Conservation (phyloP, 23 tunicate species). For the Styela plicata region DNA sequence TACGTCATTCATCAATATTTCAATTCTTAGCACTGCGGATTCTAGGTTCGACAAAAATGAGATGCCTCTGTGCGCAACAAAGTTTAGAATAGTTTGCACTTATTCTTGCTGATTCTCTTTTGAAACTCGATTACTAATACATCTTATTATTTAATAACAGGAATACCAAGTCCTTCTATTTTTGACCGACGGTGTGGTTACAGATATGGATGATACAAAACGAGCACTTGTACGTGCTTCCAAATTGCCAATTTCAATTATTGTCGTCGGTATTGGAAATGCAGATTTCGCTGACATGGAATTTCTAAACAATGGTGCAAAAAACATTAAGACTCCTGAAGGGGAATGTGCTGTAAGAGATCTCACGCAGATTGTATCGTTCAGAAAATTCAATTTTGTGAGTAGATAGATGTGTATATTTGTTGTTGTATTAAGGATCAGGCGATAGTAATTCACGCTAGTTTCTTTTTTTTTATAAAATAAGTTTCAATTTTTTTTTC, state of each 20-base stretch:
- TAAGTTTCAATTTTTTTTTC: no score
- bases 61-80: no score
- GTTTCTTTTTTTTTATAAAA: no score
- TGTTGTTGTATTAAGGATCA: no score
- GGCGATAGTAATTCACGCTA: no score
- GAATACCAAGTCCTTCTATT: conserved; percentile 64
- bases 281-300: conserved; percentile 25
- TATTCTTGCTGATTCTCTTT: neutral
- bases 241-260: conserved; percentile 71
- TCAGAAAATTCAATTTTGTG: conserved; percentile 18
- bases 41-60: no score
- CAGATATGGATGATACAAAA: conserved; percentile 60
- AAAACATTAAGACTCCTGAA: neutral
- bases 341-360: conserved; percentile 12
- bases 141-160: conserved; percentile 24
- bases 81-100: no score
- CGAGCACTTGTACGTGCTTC: conserved; percentile 67
- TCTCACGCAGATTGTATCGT: neutral
- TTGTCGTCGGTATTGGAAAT: conserved; percentile 45
- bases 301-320: conserved; percentile 9
- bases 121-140: neutral
- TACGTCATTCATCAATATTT: neutral
- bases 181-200: conserved; percentile 76
- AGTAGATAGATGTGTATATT: no score
- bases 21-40: no score